Percentiles rank a stretch among this genome's conserved stretches.
These are phyloP conservation scores for Chondrilla cf. caribensis DNA, from an alignment of 37 sponge, comb jelly and placozoan species.

Conservation along the genomic window DNA sequence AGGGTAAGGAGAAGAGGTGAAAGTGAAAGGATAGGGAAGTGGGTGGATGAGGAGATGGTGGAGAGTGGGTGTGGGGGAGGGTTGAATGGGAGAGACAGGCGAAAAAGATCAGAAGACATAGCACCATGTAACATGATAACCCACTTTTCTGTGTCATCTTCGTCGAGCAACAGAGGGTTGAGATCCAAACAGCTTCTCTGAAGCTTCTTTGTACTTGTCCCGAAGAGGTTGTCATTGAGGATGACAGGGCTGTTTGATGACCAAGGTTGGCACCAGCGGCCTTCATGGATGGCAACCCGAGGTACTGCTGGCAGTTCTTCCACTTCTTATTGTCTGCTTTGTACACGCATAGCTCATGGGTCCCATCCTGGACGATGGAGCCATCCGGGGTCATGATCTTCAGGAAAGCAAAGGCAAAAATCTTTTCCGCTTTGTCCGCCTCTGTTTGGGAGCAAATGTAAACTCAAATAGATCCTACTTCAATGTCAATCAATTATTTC, in stretches of 20 bases:
- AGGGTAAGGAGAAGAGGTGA: too few relatives aligned
- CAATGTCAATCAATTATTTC: neutral
- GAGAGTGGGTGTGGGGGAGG: neutral
- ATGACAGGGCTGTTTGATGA: neutral
- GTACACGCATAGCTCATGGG: conserved; percentile 65
- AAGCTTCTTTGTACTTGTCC: conserved; percentile 26
- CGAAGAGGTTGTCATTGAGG: neutral
- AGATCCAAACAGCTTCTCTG: conserved; percentile 46
- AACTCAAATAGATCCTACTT: too few relatives aligned
- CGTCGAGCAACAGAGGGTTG: conserved; percentile 70
- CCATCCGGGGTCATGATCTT: conserved; percentile 71
- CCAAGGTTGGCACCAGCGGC: neutral
- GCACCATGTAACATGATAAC: neutral
- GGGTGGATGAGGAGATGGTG: neutral
- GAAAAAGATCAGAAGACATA: neutral
- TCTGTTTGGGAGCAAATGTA: conserved; percentile 8
- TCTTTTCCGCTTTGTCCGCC: conserved; percentile 66
- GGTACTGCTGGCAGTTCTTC: conserved; percentile 8
- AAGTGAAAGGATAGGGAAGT: too few relatives aligned
- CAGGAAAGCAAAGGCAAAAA: conserved; percentile 71
- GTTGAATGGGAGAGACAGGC: too few relatives aligned
- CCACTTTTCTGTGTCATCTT: conserved; percentile 74
- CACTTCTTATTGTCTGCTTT: conserved; percentile 35
- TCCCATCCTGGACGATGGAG: conserved; percentile 66
- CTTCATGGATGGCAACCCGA: conserved; percentile 22